Percentiles rank a stretch among this genome's conserved stretches.
These are phyloP conservation scores for Eulemur coronatus DNA, from an alignment of 2,797 vertebrate genomes.

Conservation along the genomic window DNA sequence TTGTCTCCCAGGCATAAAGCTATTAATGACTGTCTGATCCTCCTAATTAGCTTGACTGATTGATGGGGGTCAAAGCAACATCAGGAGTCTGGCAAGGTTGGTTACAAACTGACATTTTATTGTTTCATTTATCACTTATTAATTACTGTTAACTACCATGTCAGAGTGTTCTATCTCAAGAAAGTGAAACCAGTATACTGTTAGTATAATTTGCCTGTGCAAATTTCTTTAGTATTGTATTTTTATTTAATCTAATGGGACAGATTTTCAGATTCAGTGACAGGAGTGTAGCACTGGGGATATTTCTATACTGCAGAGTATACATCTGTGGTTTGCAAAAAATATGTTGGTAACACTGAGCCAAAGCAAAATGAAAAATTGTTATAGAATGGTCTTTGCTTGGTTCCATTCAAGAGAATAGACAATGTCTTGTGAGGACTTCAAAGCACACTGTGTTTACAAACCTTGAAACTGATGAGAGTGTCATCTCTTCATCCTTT, in stretches of 20 bases:
- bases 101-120: slow-evolving; percentile 32
- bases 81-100: slow-evolving; percentile 55
- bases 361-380: neutral
- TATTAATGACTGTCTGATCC: slow-evolving; percentile 50
- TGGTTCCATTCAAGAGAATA: neutral
- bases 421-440: slow-evolving; percentile 21
- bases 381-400: neutral
- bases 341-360: neutral
- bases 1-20: neutral
- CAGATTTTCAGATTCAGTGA: slow-evolving; percentile 37
- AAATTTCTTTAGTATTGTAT: neutral
- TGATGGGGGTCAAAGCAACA: slow-evolving; percentile 48
- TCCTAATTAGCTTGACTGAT: slow-evolving; percentile 72
- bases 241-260: slow-evolving; percentile 34
- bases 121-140: slow-evolving; percentile 58
- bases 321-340: neutral
- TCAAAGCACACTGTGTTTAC: neutral
- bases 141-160: slow-evolving; percentile 4
- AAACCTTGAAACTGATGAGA: neutral
- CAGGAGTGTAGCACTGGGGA: neutral
- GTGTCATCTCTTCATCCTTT: neutral
- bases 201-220: neutral
- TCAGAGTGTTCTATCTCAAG: slow-evolving; percentile 9
- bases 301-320: neutral
- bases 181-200: neutral